Percentiles rank a stretch among this genome's conserved stretches.
These are phyloP conservation scores for Lepus oiostolus DNA, from an alignment of 2,797 vertebrate genomes.

Conservation along the genomic window DNA sequence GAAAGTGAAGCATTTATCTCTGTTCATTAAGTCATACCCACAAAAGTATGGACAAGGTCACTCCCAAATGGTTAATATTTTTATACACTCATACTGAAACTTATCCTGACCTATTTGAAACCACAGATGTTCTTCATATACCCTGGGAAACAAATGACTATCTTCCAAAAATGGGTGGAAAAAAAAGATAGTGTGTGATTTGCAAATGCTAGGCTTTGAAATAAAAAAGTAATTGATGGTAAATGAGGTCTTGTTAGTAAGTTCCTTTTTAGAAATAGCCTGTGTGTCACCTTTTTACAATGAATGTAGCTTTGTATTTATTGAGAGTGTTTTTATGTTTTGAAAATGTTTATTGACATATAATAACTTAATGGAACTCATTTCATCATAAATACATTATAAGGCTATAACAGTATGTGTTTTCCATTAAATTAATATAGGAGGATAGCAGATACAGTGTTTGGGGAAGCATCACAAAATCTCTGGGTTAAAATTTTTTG, in stretches of 20 bases:
- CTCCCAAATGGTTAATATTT: not conserved
- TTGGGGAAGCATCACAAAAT: constrained; percentile 1
- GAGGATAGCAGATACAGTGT: not conserved
- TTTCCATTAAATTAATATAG: constrained; percentile 19
- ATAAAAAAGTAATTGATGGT: not conserved
- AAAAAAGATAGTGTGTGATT: not conserved
- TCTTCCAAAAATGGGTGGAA: not conserved
- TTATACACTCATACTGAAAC: not conserved
- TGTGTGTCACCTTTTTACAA: not conserved
- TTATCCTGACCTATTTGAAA: constrained; percentile 8
- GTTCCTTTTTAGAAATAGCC: not conserved
- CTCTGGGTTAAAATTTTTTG: not conserved
- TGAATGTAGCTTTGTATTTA: not conserved
- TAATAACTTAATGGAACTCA: constrained; percentile 6
- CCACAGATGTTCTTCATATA: not conserved
- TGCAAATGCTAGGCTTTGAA: not conserved
- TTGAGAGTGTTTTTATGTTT: constrained; percentile 1
- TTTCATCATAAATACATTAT: not conserved
- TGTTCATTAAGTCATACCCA: not conserved
- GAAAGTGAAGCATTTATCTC: not conserved
- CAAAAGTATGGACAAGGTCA: not conserved
- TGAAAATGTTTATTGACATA: constrained; percentile 21
- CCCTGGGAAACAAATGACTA: not conserved
- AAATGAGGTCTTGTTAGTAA: constrained; percentile 1
- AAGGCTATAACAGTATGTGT: not conserved